Percentiles rank a stretch among this genome's conserved stretches.
Evolutionary conservation across 2,888 invertebrate genomes (phyloP).

Genomic region (Aelia acuminata): DNA sequence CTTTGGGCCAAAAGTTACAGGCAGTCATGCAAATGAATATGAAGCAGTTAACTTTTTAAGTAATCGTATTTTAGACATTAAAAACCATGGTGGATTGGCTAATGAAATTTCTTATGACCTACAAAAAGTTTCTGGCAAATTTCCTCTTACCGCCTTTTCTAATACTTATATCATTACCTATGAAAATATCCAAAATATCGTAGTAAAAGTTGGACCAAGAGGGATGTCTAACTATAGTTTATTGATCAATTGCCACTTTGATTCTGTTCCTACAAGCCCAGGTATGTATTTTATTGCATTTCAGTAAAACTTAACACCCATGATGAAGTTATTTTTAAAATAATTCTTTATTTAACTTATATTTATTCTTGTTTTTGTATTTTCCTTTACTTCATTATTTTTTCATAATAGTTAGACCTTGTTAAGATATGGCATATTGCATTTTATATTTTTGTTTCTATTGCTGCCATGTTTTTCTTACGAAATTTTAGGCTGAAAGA

Average conservation of each 20-base stretch:
- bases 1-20: conserved; percentile 81
- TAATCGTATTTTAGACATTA: conserved; percentile 72
- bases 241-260: conserved; percentile 92
- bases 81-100: conserved; percentile 72
- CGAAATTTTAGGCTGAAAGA: too few species aligned
- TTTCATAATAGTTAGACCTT: too few species aligned
- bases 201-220: conserved; percentile 78
- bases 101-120: conserved; percentile 78
- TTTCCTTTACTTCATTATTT: too few species aligned
- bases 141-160: conserved; percentile 81
- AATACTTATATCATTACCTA: conserved; percentile 85
- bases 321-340: background rate
- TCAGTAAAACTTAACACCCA: background rate
- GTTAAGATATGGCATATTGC: too few species aligned
- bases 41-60: conserved; percentile 76
- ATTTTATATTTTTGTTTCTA: too few species aligned
- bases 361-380: too few species aligned
- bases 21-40: conserved; percentile 87
- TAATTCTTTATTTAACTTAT: too few species aligned
- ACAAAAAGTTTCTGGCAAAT: conserved; percentile 78
- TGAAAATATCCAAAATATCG: conserved; percentile 84
- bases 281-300: conserved; percentile 71
- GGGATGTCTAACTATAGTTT: conserved; percentile 74
- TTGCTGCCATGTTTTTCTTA: too few species aligned
- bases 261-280: conserved; percentile 88